Conservation (phyloP, 2,888 invertebrate species). For the Hypena proboscidalis region DNA sequence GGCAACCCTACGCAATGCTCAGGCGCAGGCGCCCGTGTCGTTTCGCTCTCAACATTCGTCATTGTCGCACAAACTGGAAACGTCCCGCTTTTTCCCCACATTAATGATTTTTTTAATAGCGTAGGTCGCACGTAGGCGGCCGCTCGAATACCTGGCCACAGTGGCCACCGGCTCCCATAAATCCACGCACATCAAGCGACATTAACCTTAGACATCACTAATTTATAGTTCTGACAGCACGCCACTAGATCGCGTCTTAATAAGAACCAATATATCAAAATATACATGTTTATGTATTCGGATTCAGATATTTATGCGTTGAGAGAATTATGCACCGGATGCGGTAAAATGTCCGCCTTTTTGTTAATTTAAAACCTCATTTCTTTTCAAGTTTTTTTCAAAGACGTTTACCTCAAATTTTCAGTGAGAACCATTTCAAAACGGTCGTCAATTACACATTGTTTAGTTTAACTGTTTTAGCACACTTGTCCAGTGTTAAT, state of each 20-base stretch:
- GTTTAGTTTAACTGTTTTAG: constrained; percentile 3
- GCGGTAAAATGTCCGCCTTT: constrained; percentile 35
- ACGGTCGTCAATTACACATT: background rate
- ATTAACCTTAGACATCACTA: constrained; percentile 43
- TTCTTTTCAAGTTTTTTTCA: constrained; percentile 3
- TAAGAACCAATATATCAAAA: constrained; percentile 39
- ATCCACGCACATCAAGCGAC: constrained; percentile 39
- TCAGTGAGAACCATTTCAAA: background rate
- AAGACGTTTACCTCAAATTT: background rate
- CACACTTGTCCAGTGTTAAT: constrained; percentile 2
- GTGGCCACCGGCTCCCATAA: constrained; percentile 18
- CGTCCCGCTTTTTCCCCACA: constrained; percentile 41
- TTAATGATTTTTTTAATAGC: constrained; percentile 27
- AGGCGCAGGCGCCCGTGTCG: constrained; percentile 52
- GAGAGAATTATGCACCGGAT: constrained; percentile 40
- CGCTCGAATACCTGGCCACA: constrained; percentile 39
- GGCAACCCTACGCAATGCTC: constrained; percentile 43
- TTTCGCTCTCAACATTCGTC: constrained; percentile 58
- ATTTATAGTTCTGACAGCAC: constrained; percentile 36
- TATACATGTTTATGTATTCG: constrained; percentile 28
- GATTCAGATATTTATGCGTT: constrained; percentile 32
- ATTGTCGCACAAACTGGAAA: constrained; percentile 48
- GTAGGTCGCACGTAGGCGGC: constrained; percentile 32
- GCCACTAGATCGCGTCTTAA: constrained; percentile 37
- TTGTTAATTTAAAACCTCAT: constrained; percentile 16